Evolutionary conservation across 2,888 invertebrate genomes (phyloP).

Genomic region (Dexiosoma caninum): DNA sequence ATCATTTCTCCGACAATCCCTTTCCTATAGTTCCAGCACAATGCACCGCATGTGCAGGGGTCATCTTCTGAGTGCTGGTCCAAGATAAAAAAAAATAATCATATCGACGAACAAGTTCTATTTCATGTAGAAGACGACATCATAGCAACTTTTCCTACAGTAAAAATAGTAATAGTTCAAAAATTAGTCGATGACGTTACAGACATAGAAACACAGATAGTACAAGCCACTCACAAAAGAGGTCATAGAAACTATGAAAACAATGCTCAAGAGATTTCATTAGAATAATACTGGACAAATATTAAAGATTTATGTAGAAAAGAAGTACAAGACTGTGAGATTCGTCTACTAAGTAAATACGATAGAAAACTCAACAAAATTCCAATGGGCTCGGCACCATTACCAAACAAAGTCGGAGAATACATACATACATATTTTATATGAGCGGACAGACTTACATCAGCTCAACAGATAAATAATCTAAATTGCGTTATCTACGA

Average conservation of each 20-base stretch:
- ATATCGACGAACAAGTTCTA: too few species aligned
- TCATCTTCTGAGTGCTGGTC: too few species aligned
- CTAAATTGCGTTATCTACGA: constrained; percentile 1
- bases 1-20: too few species aligned
- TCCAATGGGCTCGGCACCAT: constrained; percentile 7
- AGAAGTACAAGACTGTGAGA: background rate
- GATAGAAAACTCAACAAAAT: constrained; percentile 8
- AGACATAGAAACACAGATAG: too few species aligned
- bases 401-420: constrained; percentile 11
- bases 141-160: too few species aligned
- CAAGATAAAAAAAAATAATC: too few species aligned
- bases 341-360: background rate
- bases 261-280: background rate
- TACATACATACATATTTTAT: constrained; percentile 6
- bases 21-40: too few species aligned
- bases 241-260: background rate
- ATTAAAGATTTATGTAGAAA: background rate
- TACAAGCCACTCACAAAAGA: background rate
- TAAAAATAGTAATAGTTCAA: too few species aligned
- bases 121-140: too few species aligned
- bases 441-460: constrained; percentile 4
- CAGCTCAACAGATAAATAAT: background rate
- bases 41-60: too few species aligned
- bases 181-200: too few species aligned
- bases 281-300: constrained; percentile 3